Percentiles rank a stretch among this genome's conserved stretches.
Evolutionary conservation across 2,888 invertebrate genomes (phyloP).

Genomic region (Falcaria lacertinaria): DNA sequence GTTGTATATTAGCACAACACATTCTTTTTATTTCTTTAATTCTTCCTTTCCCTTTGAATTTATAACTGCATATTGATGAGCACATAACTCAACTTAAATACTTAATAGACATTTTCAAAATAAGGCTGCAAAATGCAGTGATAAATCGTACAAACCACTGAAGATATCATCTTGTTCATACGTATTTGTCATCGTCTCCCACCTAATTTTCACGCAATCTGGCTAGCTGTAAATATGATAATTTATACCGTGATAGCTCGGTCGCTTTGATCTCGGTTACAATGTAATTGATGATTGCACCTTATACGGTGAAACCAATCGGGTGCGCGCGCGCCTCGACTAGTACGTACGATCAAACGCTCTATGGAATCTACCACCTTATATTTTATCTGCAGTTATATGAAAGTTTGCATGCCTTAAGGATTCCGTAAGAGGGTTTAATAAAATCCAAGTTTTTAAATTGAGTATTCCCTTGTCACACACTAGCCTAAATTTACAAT

Average conservation of each 20-base stretch:
- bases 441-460: no score
- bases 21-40: no score
- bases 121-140: no score
- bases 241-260: slow-evolving; percentile 57
- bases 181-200: slow-evolving; percentile 2
- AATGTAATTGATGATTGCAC: slow-evolving; percentile 75
- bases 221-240: slow-evolving; percentile 41
- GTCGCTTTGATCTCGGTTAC: slow-evolving; percentile 73
- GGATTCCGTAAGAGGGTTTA: background rate
- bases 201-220: slow-evolving; percentile 35
- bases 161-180: background rate
- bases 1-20: no score
- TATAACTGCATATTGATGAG: no score
- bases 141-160: slow-evolving; percentile 8
- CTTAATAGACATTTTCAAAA: no score
- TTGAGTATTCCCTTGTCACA: no score
- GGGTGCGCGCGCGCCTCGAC: slow-evolving; percentile 27
- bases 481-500: no score
- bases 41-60: no score
- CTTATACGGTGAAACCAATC: slow-evolving; percentile 46
- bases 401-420: background rate
- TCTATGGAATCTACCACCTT: background rate
- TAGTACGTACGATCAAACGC: slow-evolving; percentile 2
- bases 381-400: background rate
- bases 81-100: no score